Evolutionary conservation across 2,113 vertebrate species (phyloP).

Genomic region (Prunella himalayana): DNA sequence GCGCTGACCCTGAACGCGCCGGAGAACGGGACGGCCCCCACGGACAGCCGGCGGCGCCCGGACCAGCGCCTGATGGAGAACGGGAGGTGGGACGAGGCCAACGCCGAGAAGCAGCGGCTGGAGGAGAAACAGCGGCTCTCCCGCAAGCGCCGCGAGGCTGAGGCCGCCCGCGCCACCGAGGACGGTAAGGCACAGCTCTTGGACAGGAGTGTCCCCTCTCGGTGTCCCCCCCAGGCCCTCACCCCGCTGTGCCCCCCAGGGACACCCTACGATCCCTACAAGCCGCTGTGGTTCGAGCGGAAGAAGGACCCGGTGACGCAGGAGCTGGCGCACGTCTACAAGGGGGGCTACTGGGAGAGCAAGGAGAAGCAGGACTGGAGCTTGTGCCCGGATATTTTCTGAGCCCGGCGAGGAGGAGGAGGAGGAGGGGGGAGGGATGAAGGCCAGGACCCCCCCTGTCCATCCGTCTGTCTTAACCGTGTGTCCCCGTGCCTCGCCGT

Average conservation of each 20-base stretch:
- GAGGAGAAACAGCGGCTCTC: constrained; percentile 91
- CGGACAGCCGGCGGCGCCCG: constrained; percentile 87
- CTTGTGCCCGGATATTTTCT: constrained; percentile 89
- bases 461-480: constrained; percentile 64
- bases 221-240: neutral
- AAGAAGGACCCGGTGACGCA: constrained; percentile 81
- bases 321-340: constrained; percentile 88
- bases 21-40: constrained; percentile 85
- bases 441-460: neutral
- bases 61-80: constrained; percentile 96
- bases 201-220: fast-evolving
- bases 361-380: constrained; percentile 85
- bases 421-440: neutral
- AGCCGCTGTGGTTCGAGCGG: constrained; percentile 90
- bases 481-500: constrained; percentile 18
- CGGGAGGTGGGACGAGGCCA: constrained; percentile 93
- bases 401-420: neutral
- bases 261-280: constrained; percentile 78
- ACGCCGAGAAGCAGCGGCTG: constrained; percentile 90
- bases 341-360: constrained; percentile 93
- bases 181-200: constrained; percentile 64
- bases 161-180: constrained; percentile 74
- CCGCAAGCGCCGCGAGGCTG: constrained; percentile 85
- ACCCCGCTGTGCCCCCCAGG: neutral
- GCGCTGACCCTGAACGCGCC: constrained; percentile 89